Percentiles rank a stretch among this genome's conserved stretches.
These are phyloP conservation scores for Eutolmus rufibarbis DNA, from an alignment of 2,888 invertebrate species.

Conservation along the genomic window DNA sequence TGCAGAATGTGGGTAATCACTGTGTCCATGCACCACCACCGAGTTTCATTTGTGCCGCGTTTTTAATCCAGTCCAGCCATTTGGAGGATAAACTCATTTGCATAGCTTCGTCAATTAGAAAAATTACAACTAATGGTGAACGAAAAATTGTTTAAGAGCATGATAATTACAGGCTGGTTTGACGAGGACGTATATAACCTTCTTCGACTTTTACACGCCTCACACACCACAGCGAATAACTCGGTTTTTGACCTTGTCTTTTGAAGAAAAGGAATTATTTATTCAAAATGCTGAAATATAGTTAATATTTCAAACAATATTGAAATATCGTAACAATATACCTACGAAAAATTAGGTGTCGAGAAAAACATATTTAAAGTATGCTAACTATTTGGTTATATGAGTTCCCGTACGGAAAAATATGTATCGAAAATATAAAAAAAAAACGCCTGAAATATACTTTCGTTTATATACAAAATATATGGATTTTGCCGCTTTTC, in stretches of 20 bases:
- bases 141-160: neutral
- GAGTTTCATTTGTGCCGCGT: neutral
- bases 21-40: neutral
- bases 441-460: no score
- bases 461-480: no score
- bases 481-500: no score
- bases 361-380: no score
- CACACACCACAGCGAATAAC: neutral
- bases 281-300: neutral
- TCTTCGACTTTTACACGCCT: neutral
- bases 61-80: neutral
- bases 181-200: neutral
- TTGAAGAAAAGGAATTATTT: neutral
- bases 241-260: neutral
- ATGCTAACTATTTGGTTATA: no score
- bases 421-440: no score
- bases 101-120: neutral
- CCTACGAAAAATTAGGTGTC: no score
- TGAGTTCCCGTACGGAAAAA: no score
- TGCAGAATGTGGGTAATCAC: neutral
- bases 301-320: no score
- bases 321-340: no score
- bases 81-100: neutral
- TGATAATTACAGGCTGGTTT: neutral
- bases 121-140: neutral